Percentiles rank a stretch among this genome's conserved stretches.
phyloP scores from a whole-genome alignment of 2,113 vertebrate genomes.

The Peromyscus maniculatus region DNA sequence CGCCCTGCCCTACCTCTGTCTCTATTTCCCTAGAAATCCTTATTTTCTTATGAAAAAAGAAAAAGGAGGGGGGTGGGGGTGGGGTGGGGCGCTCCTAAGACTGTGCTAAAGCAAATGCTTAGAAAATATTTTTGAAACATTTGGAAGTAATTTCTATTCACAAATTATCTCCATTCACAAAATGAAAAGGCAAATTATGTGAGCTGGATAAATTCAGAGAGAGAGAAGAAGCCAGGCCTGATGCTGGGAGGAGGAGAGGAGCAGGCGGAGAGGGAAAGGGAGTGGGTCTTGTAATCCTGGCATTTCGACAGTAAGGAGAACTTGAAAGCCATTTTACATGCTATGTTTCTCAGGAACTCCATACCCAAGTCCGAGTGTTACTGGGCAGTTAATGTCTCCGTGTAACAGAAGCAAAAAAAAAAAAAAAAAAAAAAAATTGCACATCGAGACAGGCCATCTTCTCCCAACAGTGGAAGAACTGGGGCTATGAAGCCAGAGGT shows the following conservation, averaged over 20 bases:
- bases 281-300: constrained; percentile 16
- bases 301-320: not conserved
- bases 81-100: not conserved
- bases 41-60: constrained; percentile 58
- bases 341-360: not conserved
- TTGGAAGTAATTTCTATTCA: constrained; percentile 70
- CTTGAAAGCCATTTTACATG: not conserved
- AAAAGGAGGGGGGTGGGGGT: not conserved
- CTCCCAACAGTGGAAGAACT: not conserved
- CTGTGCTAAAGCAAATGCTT: constrained; percentile 74
- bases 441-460: not conserved
- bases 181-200: constrained; percentile 81
- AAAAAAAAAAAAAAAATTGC: constrained; percentile 8
- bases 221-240: constrained; percentile 78
- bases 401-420: not conserved
- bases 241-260: constrained; percentile 53
- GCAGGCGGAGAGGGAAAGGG: not conserved
- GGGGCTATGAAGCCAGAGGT: accelerated
- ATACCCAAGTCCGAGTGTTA: not conserved
- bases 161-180: constrained; percentile 67
- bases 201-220: constrained; percentile 79
- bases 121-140: constrained; percentile 78
- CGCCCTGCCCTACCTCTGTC: not conserved
- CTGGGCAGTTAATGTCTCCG: not conserved
- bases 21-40: constrained; percentile 59